Evolutionary conservation across 2,797 vertebrate genomes (phyloP).

Genomic region (Hypotaenidia philippensis): DNA sequence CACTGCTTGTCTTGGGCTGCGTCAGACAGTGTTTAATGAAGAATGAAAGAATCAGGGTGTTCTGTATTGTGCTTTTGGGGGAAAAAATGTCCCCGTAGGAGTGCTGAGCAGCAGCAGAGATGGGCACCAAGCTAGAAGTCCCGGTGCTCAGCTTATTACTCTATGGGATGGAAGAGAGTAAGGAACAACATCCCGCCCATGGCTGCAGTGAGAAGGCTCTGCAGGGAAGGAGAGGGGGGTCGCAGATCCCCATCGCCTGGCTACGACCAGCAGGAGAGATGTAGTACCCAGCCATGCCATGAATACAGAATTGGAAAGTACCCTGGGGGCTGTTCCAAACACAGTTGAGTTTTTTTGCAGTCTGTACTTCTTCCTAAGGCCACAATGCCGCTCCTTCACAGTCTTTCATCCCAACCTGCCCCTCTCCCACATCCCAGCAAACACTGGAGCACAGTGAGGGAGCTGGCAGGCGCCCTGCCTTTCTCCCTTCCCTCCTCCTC

Average conservation of each 20-base stretch:
- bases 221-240: background rate
- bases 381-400: background rate
- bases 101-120: background rate
- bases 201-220: fast-evolving
- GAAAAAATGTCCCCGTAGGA: fast-evolving
- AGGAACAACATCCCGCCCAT: background rate
- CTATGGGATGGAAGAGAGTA: background rate
- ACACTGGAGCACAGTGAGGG: constrained; percentile 11
- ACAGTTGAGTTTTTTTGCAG: background rate
- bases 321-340: background rate
- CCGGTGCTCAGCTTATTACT: background rate
- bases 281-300: background rate
- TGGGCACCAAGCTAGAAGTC: background rate
- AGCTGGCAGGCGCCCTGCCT: background rate
- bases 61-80: background rate
- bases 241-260: background rate
- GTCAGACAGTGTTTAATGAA: background rate
- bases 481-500: background rate
- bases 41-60: background rate
- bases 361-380: background rate
- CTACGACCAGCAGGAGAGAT: background rate
- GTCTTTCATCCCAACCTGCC: background rate
- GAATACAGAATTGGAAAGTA: constrained; percentile 9
- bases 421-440: constrained; percentile 17
- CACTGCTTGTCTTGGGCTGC: background rate